Evolutionary conservation across 2,797 vertebrate species (phyloP).

Genomic region (Monodelphis domestica): DNA sequence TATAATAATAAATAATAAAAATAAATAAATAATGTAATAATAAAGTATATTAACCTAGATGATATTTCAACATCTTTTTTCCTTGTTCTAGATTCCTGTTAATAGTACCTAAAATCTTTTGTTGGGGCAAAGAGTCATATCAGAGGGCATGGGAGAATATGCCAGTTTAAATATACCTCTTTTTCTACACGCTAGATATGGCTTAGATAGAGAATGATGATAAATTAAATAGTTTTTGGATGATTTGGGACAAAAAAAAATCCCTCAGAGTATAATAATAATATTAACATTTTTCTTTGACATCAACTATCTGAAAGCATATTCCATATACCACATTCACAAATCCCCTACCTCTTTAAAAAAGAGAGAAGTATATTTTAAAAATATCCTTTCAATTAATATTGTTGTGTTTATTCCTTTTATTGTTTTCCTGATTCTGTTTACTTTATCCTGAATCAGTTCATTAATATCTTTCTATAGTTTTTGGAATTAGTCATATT

Average conservation of each 20-base stretch:
- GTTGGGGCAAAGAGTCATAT: background rate
- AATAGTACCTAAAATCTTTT: background rate
- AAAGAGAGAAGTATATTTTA: background rate
- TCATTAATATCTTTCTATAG: background rate
- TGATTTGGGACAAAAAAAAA: background rate
- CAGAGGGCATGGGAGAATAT: background rate
- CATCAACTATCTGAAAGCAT: background rate
- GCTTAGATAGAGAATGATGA: background rate
- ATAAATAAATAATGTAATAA: no score
- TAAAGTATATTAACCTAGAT: background rate
- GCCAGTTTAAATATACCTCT: background rate
- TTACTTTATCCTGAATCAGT: background rate
- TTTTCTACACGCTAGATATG: background rate
- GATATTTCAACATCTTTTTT: background rate
- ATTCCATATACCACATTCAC: background rate
- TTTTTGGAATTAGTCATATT: background rate
- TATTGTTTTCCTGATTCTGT: background rate
- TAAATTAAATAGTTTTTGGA: background rate
- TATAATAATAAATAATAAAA: no score
- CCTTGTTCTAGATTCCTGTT: background rate
- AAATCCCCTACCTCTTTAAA: background rate
- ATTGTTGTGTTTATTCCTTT: background rate
- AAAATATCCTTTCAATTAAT: background rate
- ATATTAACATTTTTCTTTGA: background rate
- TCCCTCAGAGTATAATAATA: background rate